Percentiles rank a stretch among this genome's conserved stretches.
phyloP scores from a whole-genome alignment of 2,113 vertebrate genomes.

The Atlantisia rogersi region DNA sequence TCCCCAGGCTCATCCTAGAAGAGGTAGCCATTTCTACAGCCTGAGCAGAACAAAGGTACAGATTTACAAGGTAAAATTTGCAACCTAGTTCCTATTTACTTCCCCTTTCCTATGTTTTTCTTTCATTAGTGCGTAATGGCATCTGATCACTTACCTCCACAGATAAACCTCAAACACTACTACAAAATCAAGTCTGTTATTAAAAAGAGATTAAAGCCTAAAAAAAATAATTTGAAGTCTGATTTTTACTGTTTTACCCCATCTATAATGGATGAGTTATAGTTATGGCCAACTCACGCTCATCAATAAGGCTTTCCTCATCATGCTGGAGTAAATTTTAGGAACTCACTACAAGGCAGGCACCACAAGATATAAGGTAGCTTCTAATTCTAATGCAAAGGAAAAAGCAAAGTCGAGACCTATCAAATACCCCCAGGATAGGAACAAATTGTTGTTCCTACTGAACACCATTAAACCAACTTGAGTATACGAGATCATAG shows the following conservation, averaged over 20 bases:
- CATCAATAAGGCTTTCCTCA: not conserved
- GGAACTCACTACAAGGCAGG: not conserved
- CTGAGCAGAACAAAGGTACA: not conserved
- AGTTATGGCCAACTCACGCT: not conserved
- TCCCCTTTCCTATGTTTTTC: not conserved
- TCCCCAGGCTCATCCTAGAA: not conserved
- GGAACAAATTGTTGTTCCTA: not conserved
- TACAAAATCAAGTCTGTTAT: not conserved
- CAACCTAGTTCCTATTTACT: not conserved
- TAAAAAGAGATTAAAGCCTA: not conserved
- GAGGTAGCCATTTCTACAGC: not conserved
- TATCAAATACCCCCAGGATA: not conserved
- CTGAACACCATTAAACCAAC: not conserved
- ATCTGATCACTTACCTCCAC: not conserved
- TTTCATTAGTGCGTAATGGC: not conserved
- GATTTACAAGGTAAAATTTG: not conserved
- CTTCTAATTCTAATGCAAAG: not conserved
- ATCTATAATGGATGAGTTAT: not conserved
- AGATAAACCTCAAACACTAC: not conserved
- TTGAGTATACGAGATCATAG: accelerated
- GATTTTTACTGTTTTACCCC: not conserved
- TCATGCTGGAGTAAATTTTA: not conserved
- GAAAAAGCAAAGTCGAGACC: not conserved
- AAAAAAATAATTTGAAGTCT: no score
- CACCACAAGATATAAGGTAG: not conserved